A percentile compares a stretch with the other conserved stretches of the same genome.
These are phyloP conservation scores for Xylocampa areola DNA, from an alignment of 2,888 invertebrate genomes.

Conservation along the genomic window DNA sequence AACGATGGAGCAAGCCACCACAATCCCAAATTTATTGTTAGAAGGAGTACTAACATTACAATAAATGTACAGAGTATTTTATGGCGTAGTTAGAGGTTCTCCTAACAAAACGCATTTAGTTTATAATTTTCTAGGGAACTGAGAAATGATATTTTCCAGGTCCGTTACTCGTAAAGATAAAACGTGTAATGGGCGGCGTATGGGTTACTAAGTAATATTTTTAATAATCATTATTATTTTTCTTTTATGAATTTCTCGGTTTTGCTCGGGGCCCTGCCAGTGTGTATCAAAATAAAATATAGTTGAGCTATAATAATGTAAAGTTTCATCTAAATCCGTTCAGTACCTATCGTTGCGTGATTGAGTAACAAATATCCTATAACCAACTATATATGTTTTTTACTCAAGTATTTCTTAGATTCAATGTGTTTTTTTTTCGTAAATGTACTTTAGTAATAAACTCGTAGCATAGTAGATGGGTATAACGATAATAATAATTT, in stretches of 20 bases:
- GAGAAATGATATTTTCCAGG: constrained; percentile 19
- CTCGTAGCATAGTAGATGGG: not conserved
- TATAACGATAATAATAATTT: too few relatives aligned
- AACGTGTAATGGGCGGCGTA: constrained; percentile 13
- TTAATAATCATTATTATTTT: too few relatives aligned
- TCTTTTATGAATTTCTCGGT: too few relatives aligned
- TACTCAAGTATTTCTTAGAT: too few relatives aligned
- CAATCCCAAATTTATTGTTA: constrained; percentile 20
- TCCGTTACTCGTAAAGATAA: constrained; percentile 26
- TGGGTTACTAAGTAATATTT: not conserved
- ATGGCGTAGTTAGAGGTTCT: constrained; percentile 19
- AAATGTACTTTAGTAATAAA: constrained; percentile 3
- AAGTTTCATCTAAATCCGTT: too few relatives aligned
- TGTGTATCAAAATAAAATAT: not conserved
- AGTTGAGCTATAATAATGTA: too few relatives aligned
- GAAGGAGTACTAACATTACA: constrained; percentile 16
- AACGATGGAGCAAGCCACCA: constrained; percentile 1
- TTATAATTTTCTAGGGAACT: constrained; percentile 29
- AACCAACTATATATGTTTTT: too few relatives aligned
- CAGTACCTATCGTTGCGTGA: too few relatives aligned
- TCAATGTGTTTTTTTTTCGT: too few relatives aligned
- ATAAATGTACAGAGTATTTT: constrained; percentile 16
- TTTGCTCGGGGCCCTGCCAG: too few relatives aligned
- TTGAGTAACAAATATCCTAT: too few relatives aligned
- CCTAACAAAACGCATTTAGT: constrained; percentile 32